Evolutionary conservation across 1,140 invertebrate genomes (phyloP).

Genomic region (Eumeta japonica): DNA sequence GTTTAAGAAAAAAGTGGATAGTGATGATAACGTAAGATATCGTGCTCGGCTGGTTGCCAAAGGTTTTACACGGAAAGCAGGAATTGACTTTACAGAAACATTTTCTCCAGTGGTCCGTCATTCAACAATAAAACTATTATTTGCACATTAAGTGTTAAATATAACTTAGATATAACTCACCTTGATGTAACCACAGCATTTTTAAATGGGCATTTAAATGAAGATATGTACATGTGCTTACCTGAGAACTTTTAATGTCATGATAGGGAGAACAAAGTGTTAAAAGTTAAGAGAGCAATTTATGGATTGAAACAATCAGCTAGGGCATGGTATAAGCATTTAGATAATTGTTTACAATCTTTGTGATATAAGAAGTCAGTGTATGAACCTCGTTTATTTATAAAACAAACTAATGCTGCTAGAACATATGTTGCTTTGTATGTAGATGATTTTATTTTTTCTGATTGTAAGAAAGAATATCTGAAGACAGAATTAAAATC

Average conservation of each 20-base stretch:
- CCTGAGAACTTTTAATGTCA: slow-evolving; percentile 7
- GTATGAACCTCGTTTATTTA: slow-evolving; percentile 8
- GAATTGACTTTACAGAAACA: slow-evolving; percentile 7
- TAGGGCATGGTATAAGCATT: slow-evolving; percentile 5
- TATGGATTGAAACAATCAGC: slow-evolving; percentile 8
- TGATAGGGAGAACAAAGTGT: slow-evolving; percentile 4
- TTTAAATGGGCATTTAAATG: slow-evolving; percentile 26
- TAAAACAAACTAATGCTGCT: slow-evolving; percentile 1
- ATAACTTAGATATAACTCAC: slow-evolving; percentile 18
- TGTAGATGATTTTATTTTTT: slow-evolving; percentile 8
- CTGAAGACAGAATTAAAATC: slow-evolving; percentile 9
- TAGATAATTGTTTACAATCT: slow-evolving; percentile 7
- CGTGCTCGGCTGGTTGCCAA: slow-evolving; percentile 6
- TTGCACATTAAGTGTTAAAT: slow-evolving; percentile 19
- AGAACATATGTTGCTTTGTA: slow-evolving; percentile 6
- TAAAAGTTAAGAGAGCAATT: slow-evolving; percentile 6
- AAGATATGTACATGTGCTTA: slow-evolving; percentile 31
- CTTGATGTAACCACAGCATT: slow-evolving; percentile 41
- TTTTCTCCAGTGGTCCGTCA: slow-evolving; percentile 20
- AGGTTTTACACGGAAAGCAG: slow-evolving; percentile 5
- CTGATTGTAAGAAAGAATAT: slow-evolving; percentile 4
- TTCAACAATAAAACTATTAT: slow-evolving; percentile 10
- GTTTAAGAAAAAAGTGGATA: slow-evolving; percentile 15
- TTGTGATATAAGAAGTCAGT: slow-evolving; percentile 5
- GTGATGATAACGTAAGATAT: slow-evolving; percentile 5